A percentile compares a stretch with the other conserved stretches of the same genome.
Evolutionary conservation across 2,113 vertebrate species (phyloP).

Genomic region (Atherinomorus stipes): DNA sequence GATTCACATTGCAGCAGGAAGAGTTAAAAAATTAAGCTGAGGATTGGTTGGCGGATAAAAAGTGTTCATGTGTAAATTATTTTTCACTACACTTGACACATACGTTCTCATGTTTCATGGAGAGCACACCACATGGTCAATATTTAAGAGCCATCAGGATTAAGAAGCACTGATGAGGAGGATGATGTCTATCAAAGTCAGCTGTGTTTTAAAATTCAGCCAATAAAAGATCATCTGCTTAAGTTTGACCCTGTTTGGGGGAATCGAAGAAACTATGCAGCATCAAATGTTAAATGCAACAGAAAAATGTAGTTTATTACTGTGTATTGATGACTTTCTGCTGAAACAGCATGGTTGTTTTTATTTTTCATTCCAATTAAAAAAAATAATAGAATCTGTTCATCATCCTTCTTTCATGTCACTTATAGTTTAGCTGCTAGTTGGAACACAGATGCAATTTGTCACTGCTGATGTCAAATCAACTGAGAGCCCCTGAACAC

Average conservation of each 20-base stretch:
- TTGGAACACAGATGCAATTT: slow-evolving; percentile 6
- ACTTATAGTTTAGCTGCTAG: not conserved
- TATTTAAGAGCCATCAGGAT: not conserved
- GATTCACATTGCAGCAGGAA: not conserved
- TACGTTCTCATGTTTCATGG: not conserved
- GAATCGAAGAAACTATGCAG: not conserved
- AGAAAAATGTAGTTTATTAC: not conserved
- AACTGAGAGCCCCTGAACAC: not conserved
- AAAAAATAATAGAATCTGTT: slow-evolving; percentile 1
- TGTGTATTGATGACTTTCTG: not conserved
- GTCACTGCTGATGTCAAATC: not conserved
- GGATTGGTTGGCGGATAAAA: not conserved
- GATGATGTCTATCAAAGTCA: not conserved
- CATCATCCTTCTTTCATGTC: not conserved
- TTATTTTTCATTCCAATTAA: not conserved
- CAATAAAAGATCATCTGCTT: not conserved
- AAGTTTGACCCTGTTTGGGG: not conserved
- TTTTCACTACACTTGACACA: not conserved
- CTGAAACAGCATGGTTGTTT: slow-evolving; percentile 15
- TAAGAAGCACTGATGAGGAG: not conserved
- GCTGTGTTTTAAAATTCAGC: not conserved
- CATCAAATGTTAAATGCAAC: not conserved
- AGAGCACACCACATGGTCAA: not conserved
- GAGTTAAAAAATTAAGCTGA: not conserved
- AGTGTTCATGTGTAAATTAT: not conserved